Evolutionary conservation across 2,888 invertebrate genomes (phyloP).

Genomic region (Drosophila dives): DNA sequence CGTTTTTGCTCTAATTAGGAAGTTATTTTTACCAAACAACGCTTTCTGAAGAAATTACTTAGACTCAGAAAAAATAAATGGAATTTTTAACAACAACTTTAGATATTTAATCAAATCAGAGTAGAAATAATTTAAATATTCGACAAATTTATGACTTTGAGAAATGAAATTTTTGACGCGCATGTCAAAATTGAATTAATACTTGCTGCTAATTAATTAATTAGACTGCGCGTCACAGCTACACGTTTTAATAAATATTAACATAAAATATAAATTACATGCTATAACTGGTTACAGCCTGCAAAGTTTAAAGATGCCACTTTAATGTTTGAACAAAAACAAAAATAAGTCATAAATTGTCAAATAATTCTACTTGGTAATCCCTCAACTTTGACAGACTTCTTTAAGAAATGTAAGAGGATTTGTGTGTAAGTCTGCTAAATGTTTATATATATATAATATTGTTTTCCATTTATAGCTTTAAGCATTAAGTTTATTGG

Average conservation of each 20-base stretch:
- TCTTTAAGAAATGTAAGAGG: conserved; percentile 5
- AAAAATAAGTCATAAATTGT: not conserved
- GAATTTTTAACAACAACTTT: not conserved
- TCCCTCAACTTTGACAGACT: conserved; percentile 5
- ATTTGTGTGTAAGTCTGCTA: conserved; percentile 12
- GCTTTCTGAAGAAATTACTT: not conserved
- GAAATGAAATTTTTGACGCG: not conserved
- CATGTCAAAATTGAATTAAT: not conserved
- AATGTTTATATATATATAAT: conserved; percentile 51
- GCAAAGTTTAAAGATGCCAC: not conserved
- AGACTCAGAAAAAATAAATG: not conserved
- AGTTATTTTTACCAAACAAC: not conserved
- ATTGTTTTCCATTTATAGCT: conserved; percentile 30
- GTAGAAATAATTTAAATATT: not conserved
- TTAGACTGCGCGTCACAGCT: not conserved
- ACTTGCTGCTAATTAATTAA: not conserved
- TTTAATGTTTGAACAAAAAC: not conserved
- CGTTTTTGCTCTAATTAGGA: conserved; percentile 1
- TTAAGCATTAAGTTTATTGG: conserved; percentile 38
- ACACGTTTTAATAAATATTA: not conserved
- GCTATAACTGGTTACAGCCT: not conserved
- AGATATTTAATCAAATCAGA: not conserved
- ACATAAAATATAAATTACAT: not conserved
- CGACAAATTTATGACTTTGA: not conserved
- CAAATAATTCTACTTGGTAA: conserved; percentile 13